Evolutionary conservation across 2,113 vertebrate genomes (phyloP).

Genomic region (Larimichthys crocea): DNA sequence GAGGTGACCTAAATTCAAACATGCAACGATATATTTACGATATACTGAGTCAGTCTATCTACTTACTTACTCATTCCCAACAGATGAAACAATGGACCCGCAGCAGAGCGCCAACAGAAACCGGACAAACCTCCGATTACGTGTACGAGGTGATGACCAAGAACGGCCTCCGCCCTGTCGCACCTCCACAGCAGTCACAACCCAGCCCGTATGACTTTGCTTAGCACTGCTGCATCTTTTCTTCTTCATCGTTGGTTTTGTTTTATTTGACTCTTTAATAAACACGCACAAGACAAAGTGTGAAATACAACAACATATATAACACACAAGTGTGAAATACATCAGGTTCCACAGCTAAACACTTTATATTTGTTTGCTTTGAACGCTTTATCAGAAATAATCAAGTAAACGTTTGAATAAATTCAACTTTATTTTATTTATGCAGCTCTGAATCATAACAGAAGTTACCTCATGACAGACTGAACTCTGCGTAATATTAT

Average conservation of each 20-base stretch:
- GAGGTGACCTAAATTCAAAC: background rate
- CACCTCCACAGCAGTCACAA: background rate
- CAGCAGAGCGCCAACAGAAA: background rate
- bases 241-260: background rate
- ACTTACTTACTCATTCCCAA: background rate
- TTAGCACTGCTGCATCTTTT: background rate
- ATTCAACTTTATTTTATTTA: too few relatives aligned
- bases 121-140: background rate
- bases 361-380: background rate
- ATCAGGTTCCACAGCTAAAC: too few relatives aligned
- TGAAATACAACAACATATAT: too few relatives aligned
- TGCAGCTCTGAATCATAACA: too few relatives aligned
- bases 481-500: too few relatives aligned
- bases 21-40: background rate
- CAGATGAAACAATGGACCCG: conserved; percentile 26
- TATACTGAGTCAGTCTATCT: too few relatives aligned
- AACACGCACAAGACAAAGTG: background rate
- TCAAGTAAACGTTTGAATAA: too few relatives aligned
- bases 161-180: fast-evolving
- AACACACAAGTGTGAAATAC: background rate
- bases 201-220: fast-evolving
- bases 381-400: background rate
- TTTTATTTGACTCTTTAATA: background rate
- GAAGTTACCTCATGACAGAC: too few relatives aligned
- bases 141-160: conserved; percentile 75